Base-by-base conservation (phyloP, 2,797 vertebrate species). In the Lutjanus campechanus region DNA sequence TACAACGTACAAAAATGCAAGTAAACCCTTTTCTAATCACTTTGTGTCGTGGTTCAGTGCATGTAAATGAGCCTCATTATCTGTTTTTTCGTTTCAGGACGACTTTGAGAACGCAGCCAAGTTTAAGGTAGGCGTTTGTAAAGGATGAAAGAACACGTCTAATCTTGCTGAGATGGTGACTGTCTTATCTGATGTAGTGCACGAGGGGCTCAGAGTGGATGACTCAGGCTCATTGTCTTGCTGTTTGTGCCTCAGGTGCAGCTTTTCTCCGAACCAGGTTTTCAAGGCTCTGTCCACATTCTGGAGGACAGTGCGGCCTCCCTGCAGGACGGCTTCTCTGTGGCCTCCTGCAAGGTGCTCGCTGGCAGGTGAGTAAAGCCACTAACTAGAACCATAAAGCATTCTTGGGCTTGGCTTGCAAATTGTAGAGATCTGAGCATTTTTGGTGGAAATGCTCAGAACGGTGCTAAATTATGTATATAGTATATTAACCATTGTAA, bases 331-430 rank as follows among this genome's bases (percentile, higher is more conserved):
- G 93, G 90, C 4, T 96, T 97, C 91, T 90, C 90, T 62, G 87
- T 96, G 74, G 96, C 93, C 69, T 99, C 98, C 73, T 98, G 97
- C 91, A 97, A 96, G 85, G 94, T 99, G 82, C 74, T 96, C 70
- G 94, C 95, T 72, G 97, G 98, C 92, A 97, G 96, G 98, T 99
- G 89, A 95, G 96, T 72, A n/a, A n/a, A n/a, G n/a, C n/a, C n/a
- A n/a, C 29, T 36, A 36, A 36, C 29, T 36, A 36, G 29, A 36
- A 36, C 29, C 29, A 36, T 36, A 36, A 36, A 36, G 29, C 5
- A 5, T 36, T 36, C 29, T 36, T 36, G 3, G 29, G 29, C 29
- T 25, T 25, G 25, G 25, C 25, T 25, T 25, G 25, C 25, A 25
- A 25, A 25, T 25, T 25, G 1, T 25, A 36, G 29, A 36, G 29